A percentile compares a stretch with the other conserved stretches of the same genome.
Evolutionary conservation across 1,140 invertebrate genomes (phyloP).

Genomic region (Drosophila suzukii): DNA sequence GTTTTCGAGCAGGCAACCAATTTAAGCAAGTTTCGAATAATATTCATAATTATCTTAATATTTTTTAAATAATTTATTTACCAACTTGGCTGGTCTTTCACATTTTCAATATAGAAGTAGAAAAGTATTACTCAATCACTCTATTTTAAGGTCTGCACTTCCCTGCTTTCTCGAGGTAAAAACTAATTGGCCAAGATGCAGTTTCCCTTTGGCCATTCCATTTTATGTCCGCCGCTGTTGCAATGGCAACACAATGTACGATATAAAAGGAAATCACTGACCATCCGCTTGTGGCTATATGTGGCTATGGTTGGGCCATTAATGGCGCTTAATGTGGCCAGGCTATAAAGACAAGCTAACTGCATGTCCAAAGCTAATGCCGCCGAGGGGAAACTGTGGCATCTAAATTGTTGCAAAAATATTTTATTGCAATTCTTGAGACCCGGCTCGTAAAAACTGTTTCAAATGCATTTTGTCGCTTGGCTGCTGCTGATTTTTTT

Average conservation of each 20-base stretch:
- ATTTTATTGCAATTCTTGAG: conserved; percentile 76
- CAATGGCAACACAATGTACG: conserved; percentile 43
- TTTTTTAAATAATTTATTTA: no score
- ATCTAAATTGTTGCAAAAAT: conserved; percentile 79
- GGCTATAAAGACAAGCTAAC: conserved; percentile 63
- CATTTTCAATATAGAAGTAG: no score
- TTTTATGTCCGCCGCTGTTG: conserved; percentile 25
- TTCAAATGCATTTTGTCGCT: conserved; percentile 76
- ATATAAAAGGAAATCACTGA: conserved; percentile 56
- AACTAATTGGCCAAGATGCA: conserved; percentile 57
- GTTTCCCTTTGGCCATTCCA: conserved; percentile 27
- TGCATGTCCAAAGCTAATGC: conserved; percentile 60
- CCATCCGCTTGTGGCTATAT: conserved; percentile 22
- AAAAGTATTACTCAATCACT: background rate
- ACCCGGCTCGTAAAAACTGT: conserved; percentile 60
- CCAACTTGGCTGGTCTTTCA: no score
- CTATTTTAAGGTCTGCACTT: background rate
- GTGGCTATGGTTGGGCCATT: conserved; percentile 43
- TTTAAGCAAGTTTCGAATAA: no score
- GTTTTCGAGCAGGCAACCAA: background rate
- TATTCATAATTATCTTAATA: no score
- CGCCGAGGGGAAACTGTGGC: conserved; percentile 44
- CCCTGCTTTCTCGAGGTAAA: conserved; percentile 31
- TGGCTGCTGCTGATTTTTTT: conserved; percentile 73
- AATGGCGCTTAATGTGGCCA: conserved; percentile 69